A percentile compares a stretch with the other conserved stretches of the same genome.
These are phyloP conservation scores for Biston betularia DNA, from an alignment of 2,888 invertebrate species.

Conservation along the genomic window DNA sequence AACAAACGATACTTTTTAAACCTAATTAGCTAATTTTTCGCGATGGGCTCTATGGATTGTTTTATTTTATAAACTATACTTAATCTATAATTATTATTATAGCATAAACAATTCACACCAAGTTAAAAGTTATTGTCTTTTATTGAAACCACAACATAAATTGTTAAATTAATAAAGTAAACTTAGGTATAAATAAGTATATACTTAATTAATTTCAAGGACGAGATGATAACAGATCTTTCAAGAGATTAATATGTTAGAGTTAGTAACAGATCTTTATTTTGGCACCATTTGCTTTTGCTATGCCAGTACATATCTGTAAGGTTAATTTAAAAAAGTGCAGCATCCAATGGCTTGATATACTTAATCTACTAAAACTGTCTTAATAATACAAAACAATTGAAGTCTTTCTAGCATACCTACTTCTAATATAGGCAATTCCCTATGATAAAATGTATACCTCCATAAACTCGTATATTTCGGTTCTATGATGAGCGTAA, in stretches of 20 bases:
- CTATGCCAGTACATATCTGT: slow-evolving; percentile 2
- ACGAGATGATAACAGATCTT: slow-evolving; percentile 27
- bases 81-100: not conserved
- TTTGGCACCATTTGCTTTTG: slow-evolving; percentile 14
- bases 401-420: not conserved
- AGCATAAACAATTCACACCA: slow-evolving; percentile 43
- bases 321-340: not conserved
- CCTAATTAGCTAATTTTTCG: slow-evolving; percentile 9
- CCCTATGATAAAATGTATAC: too few species aligned
- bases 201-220: not conserved
- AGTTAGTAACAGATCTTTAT: slow-evolving; percentile 23
- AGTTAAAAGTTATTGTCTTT: slow-evolving; percentile 74
- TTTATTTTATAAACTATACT: slow-evolving; percentile 2
- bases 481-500: too few species aligned
- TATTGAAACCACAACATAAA: slow-evolving; percentile 45
- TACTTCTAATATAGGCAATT: not conserved
- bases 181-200: not conserved
- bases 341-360: slow-evolving; percentile 17
- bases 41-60: slow-evolving; percentile 20
- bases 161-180: slow-evolving; percentile 13
- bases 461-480: too few species aligned
- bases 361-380: not conserved
- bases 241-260: slow-evolving; percentile 2
- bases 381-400: not conserved
- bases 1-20: slow-evolving; percentile 8